Base-by-base conservation (phyloP, 2,113 vertebrate species). In the Eurypyga helias region DNA sequence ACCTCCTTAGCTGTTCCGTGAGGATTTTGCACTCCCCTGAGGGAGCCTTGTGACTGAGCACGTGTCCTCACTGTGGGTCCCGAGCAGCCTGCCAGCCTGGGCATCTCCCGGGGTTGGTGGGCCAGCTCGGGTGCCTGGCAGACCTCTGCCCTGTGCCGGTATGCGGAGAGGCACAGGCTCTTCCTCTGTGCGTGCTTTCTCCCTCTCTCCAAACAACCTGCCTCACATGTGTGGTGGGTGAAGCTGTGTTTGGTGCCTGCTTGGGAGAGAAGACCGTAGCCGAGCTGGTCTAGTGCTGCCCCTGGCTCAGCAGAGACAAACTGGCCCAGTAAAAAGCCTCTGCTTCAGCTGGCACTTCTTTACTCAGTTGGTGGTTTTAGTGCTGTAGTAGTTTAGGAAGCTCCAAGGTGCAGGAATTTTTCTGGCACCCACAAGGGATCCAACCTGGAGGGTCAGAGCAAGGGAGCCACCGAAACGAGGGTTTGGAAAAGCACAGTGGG, bases 81-180 rank as follows among this genome's bases (percentile, higher is more conserved):
- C 2, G 3, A 73, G 76, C 80, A 28, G 38, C 10, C 67, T 48
- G 67, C 60, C 84, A 66, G 72, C n/a, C 31, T 66, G 28, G 49
- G 33, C 4, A 28, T 48, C 76, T 89, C 80, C 64, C 49, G 6
- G 0, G 0, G 16, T 7, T 69, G 2, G 2, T 0, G 10, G 60
- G 77, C 31, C 76, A 52, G 67, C 64, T 28, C 1, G 0, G 23
- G 29, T 31, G 41, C 66, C 72, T 51, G 67, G 58, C 83, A 89
- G 18, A 38, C 17, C 52, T 23, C 18, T 69, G 62, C 41, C 61
- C 51, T 43, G 43, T 55, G 57, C 54, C 4, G 14, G 17, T 20
- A 6, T 15, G 0, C 1, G 2, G 29, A 34, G 83, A 55, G n/a
- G 29, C 1, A 2, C 61, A 28, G 83, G 11, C 34, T 83, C 33